These are phyloP conservation scores for Athalia circularis DNA, from an alignment of 2,888 invertebrate species.

Conservation along the genomic window DNA sequence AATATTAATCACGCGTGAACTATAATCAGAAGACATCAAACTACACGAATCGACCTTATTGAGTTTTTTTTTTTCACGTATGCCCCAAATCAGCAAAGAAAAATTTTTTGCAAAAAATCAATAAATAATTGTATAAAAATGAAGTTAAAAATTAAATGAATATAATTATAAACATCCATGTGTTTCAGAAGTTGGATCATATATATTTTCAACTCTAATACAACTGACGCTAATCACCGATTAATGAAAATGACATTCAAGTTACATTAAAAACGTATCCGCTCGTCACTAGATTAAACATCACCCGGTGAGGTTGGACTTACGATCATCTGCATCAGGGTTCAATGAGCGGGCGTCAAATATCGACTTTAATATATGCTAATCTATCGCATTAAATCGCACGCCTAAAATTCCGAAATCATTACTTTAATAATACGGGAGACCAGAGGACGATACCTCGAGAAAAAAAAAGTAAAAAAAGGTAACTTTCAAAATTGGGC, in stretches of 20 bases:
- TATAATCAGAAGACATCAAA: slow-evolving; percentile 12
- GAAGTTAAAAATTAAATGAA: background rate
- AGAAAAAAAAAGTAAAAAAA: background rate
- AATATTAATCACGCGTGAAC: slow-evolving; percentile 1
- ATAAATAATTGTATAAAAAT: background rate
- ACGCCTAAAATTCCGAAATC: slow-evolving; percentile 4
- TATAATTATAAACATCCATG: background rate
- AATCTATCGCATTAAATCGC: slow-evolving; percentile 27
- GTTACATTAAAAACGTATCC: background rate
- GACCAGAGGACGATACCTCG: background rate
- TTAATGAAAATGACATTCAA: slow-evolving; percentile 33
- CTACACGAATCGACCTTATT: slow-evolving; percentile 6
- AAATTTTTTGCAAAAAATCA: background rate
- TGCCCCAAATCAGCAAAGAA: slow-evolving; percentile 9
- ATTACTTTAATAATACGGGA: background rate
- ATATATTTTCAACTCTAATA: background rate
- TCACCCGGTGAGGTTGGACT: background rate
- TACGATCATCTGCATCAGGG: background rate
- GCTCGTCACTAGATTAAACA: background rate
- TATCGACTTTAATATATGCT: slow-evolving; percentile 15
- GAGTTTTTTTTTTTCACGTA: slow-evolving; percentile 13
- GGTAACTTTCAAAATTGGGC: slow-evolving; percentile 31
- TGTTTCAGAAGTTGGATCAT: background rate
- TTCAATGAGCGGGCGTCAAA: slow-evolving; percentile 24
- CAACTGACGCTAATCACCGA: slow-evolving; percentile 9